These are phyloP conservation scores for Drosophila nigrodunni DNA, from an alignment of 1,140 invertebrate genomes.

Conservation along the genomic window DNA sequence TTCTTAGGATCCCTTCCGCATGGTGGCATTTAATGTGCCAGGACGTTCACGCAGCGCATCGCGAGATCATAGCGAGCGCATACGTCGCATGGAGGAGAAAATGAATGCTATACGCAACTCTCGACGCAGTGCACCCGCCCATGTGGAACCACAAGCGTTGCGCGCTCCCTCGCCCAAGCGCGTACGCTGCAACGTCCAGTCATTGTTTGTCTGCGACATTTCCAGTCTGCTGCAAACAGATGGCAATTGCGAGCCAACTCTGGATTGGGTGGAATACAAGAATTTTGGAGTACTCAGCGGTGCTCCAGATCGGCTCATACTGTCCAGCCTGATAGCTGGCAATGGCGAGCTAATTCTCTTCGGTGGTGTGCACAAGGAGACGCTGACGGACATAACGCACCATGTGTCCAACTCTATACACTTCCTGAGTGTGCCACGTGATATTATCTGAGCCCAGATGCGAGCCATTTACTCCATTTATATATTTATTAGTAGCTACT, in stretches of 20 bases:
- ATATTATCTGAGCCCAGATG: constrained; percentile 87
- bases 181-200: constrained; percentile 88
- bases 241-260: constrained; percentile 86
- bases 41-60: constrained; percentile 73
- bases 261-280: constrained; percentile 91
- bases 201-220: constrained; percentile 95
- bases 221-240: constrained; percentile 87
- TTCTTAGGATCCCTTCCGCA: constrained; percentile 77
- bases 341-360: constrained; percentile 97
- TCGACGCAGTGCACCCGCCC: constrained; percentile 68
- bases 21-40: constrained; percentile 83
- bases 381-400: constrained; percentile 85
- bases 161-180: constrained; percentile 85
- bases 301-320: constrained; percentile 94
- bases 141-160: constrained; percentile 59
- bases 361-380: constrained; percentile 95
- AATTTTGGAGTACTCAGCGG: constrained; percentile 86
- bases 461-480: constrained; percentile 23
- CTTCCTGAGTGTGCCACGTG: constrained; percentile 91
- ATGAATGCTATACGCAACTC: constrained; percentile 82
- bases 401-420: constrained; percentile 92
- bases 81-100: constrained; percentile 84
- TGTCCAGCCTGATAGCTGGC: constrained; percentile 95
- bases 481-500: constrained; percentile 13
- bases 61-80: constrained; percentile 80